phyloP scores from a whole-genome alignment of 2,113 vertebrate species.

The Odocoileus virginianus region DNA sequence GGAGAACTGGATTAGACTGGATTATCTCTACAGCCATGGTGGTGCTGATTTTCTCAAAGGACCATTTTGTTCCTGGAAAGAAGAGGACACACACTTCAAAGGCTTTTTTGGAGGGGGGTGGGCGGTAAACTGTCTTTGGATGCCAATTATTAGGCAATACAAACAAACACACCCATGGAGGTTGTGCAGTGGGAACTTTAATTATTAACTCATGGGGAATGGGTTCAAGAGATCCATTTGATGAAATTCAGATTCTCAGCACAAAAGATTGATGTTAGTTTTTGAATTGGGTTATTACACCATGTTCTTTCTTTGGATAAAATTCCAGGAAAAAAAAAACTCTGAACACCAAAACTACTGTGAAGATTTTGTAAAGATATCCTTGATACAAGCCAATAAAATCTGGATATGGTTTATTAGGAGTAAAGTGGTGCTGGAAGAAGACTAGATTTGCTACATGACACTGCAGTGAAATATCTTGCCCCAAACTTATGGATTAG shows the following conservation, averaged over 20 bases:
- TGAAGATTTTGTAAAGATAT: conserved; percentile 39
- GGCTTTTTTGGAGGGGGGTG: background rate
- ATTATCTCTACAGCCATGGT: background rate
- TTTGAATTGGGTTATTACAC: conserved; percentile 26
- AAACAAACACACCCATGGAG: conserved; percentile 32
- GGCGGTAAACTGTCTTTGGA: background rate
- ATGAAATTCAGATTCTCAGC: conserved; percentile 4
- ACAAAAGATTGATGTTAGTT: conserved; percentile 27
- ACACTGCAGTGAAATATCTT: background rate
- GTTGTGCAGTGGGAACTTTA: conserved; percentile 22
- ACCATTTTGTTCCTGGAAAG: conserved; percentile 38
- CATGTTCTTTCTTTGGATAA: conserved; percentile 27
- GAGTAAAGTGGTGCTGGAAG: background rate
- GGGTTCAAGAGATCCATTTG: conserved; percentile 44
- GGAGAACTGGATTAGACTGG: background rate
- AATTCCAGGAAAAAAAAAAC: background rate
- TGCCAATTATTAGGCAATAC: conserved; percentile 42
- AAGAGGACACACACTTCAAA: background rate
- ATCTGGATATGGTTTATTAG: background rate
- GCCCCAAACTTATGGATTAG: background rate
- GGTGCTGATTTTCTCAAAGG: background rate
- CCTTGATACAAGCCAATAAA: conserved; percentile 15
- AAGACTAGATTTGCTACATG: background rate
- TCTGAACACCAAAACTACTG: background rate
- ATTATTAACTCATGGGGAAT: conserved; percentile 56